Conservation (phyloP, 2,888 invertebrate genomes). For the Halictus ligatus region DNA sequence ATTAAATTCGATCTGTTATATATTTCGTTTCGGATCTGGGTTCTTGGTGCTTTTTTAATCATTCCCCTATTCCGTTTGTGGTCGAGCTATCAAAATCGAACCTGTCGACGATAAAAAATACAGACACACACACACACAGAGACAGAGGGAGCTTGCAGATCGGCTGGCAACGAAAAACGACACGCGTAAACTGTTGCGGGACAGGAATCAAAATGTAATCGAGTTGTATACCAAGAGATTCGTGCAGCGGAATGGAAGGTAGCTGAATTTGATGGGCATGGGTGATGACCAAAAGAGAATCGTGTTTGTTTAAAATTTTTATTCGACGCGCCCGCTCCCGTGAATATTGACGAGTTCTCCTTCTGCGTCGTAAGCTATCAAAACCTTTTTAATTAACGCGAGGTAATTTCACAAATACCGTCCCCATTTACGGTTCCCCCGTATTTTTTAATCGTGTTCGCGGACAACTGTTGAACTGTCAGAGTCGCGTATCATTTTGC, state of each 20-base stretch:
- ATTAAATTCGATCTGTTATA: neutral
- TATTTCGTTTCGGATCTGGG: neutral
- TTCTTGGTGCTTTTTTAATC: neutral
- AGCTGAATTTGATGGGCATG: slow-evolving; percentile 21
- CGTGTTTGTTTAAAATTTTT: slow-evolving; percentile 39
- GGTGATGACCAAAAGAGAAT: slow-evolving; percentile 35
- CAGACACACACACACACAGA: neutral
- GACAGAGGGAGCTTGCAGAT: neutral
- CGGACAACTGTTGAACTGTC: neutral
- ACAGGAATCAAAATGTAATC: slow-evolving; percentile 42
- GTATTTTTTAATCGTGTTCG: neutral
- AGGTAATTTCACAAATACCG: neutral
- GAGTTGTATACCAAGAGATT: slow-evolving; percentile 30
- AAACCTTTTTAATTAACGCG: neutral
- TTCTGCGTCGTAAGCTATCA: neutral
- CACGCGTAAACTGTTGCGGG: slow-evolving; percentile 42
- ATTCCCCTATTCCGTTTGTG: slow-evolving; percentile 12
- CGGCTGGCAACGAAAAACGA: slow-evolving; percentile 25
- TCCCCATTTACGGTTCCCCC: neutral
- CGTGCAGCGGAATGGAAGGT: slow-evolving; percentile 17
- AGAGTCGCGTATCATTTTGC: neutral
- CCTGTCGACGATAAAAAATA: slow-evolving; percentile 20
- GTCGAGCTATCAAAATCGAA: slow-evolving; percentile 35
- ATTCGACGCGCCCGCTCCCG: neutral
- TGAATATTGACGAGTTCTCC: neutral